A percentile compares a stretch with the other conserved stretches of the same genome.
phyloP scores from a whole-genome alignment of 2,888 invertebrate species.

The Apamea anceps region DNA sequence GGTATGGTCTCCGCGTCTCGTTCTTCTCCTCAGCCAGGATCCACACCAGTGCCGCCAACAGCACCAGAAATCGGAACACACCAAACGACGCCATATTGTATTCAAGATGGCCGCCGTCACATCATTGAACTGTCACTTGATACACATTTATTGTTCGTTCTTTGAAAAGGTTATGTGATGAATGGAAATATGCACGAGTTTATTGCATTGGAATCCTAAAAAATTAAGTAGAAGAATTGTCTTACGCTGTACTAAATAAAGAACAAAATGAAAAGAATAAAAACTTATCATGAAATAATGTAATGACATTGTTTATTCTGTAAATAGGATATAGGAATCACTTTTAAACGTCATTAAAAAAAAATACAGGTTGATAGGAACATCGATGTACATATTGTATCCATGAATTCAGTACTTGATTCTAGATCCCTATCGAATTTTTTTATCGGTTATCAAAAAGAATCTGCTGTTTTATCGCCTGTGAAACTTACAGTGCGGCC shows the following conservation, averaged over 20 bases:
- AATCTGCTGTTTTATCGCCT: no score
- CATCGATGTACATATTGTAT: no score
- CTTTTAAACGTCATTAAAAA: no score
- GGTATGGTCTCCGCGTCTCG: conserved; percentile 69
- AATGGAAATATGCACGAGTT: neutral
- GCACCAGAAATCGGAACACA: conserved; percentile 82
- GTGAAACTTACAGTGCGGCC: no score
- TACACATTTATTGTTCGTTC: conserved; percentile 21
- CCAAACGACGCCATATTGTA: conserved; percentile 80
- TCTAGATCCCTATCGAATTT: no score
- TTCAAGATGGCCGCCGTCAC: conserved; percentile 66
- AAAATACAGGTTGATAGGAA: no score
- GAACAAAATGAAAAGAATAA: neutral
- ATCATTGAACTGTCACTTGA: conserved; percentile 60
- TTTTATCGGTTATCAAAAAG: no score
- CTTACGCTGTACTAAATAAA: neutral
- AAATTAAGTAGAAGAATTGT: neutral
- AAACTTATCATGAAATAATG: neutral
- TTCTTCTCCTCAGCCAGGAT: conserved; percentile 76
- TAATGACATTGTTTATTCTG: neutral
- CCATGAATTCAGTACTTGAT: no score
- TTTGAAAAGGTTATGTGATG: conserved; percentile 4
- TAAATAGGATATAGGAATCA: no score
- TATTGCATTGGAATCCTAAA: conserved; percentile 29
- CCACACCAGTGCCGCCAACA: conserved; percentile 82